Base-by-base conservation (phyloP, 23 tunicate species). In the Corella eumyota region DNA sequence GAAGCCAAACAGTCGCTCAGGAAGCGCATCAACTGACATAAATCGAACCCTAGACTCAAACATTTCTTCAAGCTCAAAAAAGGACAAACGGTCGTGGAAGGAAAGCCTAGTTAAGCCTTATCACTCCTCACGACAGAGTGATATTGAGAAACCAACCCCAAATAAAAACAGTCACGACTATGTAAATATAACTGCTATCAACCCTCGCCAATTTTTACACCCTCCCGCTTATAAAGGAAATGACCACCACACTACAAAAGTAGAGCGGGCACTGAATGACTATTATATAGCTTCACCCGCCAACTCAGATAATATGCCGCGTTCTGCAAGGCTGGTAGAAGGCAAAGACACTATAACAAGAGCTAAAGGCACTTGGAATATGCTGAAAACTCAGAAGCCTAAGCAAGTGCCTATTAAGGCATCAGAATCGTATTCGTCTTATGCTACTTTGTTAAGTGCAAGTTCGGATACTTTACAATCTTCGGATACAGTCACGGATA, bases 311-410 rank as follows among this genome's bases (percentile, higher is more conserved):
- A 3, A 20, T 27, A 25, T 49, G 6, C 28, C 50, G 23, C 23
- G 50, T 27, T 25, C 36, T 21, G n/a, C 29, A 4, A 25, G 44
- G 3, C 30, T 32, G 22, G 19, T 15, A 48, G 50, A 65, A 33
- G 26, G 24, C 36, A 58, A 58, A 23, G 56, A 57, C 73, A 66
- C 72, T 1, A 67, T 38, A 7, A 6, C 68, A 1, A 32, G 61
- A 4, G 78, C 78, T 21, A 72, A 72, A 24, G 78, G 78, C 1
- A 72, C 78, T 30, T 72, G 78, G 78, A 72, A 72, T 36, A 72
- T 72, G 68, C 50, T 72, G 3, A 72, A 72, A 49, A 50, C 57
- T 11, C 57, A 6, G 22, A 62, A 62, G 28, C 21, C 68, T 7
- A 62, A 62, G 32, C 51, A 62, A 6, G 68, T 36, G 1, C 68